Evolutionary conservation across 2,888 invertebrate species (phyloP).

Genomic region (Carcina quercana): DNA sequence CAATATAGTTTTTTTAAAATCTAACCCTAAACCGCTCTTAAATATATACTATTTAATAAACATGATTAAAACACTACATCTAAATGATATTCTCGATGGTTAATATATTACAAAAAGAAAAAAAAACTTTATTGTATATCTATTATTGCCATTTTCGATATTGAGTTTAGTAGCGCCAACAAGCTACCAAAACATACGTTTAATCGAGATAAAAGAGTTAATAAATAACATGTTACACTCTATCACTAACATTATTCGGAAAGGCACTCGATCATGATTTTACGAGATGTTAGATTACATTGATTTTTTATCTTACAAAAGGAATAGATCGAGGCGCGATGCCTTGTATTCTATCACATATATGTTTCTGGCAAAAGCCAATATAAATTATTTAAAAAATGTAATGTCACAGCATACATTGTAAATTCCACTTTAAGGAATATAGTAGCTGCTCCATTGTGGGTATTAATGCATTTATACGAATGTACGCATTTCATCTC

Average conservation of each 20-base stretch:
- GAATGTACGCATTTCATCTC: constrained; percentile 50
- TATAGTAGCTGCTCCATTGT: constrained; percentile 53
- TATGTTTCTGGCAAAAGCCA: constrained; percentile 65
- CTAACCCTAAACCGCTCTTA: constrained; percentile 53
- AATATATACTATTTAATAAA: constrained; percentile 34
- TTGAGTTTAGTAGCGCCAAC: constrained; percentile 33
- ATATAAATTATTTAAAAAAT: constrained; percentile 47
- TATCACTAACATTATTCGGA: constrained; percentile 31
- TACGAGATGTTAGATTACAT: constrained; percentile 43
- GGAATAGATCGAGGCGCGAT: constrained; percentile 51
- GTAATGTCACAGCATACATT: constrained; percentile 38
- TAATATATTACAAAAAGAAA: constrained; percentile 65
- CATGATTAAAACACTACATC: constrained; percentile 45
- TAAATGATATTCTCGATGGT: constrained; percentile 39
- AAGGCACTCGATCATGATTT: constrained; percentile 44
- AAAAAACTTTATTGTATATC: constrained; percentile 52
- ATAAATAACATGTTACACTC: constrained; percentile 45
- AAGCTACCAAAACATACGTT: constrained; percentile 34
- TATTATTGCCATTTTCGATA: constrained; percentile 67
- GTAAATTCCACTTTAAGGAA: constrained; percentile 47
- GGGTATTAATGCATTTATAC: constrained; percentile 60
- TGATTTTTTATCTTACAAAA: constrained; percentile 70
- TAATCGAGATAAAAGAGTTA: constrained; percentile 40
- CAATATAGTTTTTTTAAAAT: constrained; percentile 32
- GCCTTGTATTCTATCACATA: constrained; percentile 66